Base-by-base conservation (phyloP, 2,113 vertebrate species). In the Pituophis catenifer region DNA sequence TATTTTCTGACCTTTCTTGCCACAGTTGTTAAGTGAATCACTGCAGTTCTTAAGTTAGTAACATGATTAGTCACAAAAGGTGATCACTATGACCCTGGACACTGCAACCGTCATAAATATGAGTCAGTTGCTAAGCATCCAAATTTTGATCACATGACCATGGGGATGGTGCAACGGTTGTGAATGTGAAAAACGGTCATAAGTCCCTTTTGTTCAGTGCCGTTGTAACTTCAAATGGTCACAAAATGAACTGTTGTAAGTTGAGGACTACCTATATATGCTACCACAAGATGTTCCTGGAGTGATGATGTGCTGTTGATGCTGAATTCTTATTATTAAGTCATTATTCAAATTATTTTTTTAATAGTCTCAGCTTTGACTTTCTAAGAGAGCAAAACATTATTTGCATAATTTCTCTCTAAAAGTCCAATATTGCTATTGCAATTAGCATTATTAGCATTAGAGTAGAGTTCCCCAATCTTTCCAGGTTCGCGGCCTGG, bases 281-380 rank as follows among this genome's bases (percentile, higher is more conserved):
- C 48, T 55, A 11, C 75, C 48, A 50, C 65, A 86, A 33, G 88
- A 89, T 1, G 33, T 93, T 89, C 54, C 10, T 58, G 92, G 81
- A 70, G 38, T 85, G 53, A 7, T 38, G 85, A 29, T 85, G 53
- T 24, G 7, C 17, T 12, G n/a, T 85, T 26, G 75, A 33, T 11
- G 50, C 29, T 24, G 21, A 58, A 52, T 90, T 90, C 33, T 53
- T 53, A 15, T 38, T 53, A 38, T 7, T 38, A 86, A 90, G 57
- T 29, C 92, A 86, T 93, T 93, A 48, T 52, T 93, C 75, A 86
- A 1, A 58, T 90, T 86, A 75, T 62, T 93, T 55, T 89, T 90
- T 52, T 59, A 58, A 57, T 89, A 86, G 55, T 9, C 17, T 57
- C 54, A 65, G 11, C n/a, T 3, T 50, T 12, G 2, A 15, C 90